Evolutionary conservation across 2,888 invertebrate species (phyloP).

Genomic region (Pollenia amentaria): DNA sequence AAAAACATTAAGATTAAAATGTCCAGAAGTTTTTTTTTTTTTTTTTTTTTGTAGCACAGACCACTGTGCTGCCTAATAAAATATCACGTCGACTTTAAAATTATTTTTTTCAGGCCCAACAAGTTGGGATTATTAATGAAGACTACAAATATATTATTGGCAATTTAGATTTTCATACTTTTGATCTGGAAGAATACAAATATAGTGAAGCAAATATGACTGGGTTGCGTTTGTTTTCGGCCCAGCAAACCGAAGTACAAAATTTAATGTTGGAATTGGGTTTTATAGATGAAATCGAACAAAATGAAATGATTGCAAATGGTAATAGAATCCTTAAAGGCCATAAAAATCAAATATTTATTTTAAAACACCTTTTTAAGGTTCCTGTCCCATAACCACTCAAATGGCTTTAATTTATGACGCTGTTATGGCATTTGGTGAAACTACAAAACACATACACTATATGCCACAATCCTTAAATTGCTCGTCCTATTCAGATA

Average conservation of each 20-base stretch:
- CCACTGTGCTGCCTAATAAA: no score
- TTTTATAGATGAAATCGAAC: conserved; percentile 57
- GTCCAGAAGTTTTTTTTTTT: no score
- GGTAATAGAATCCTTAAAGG: conserved; percentile 63
- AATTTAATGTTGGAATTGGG: conserved; percentile 78
- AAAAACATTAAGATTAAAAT: no score
- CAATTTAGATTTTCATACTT: conserved; percentile 88
- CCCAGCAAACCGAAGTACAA: conserved; percentile 86
- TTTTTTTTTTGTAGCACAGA: no score
- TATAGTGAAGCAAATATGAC: conserved; percentile 94
- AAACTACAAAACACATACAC: conserved; percentile 89
- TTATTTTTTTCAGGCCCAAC: conserved; percentile 89
- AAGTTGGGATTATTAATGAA: conserved; percentile 98
- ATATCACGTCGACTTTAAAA: neutral
- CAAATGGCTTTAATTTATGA: conserved; percentile 94
- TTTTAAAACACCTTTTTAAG: conserved; percentile 61
- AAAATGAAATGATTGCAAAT: conserved; percentile 68
- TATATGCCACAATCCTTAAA: conserved; percentile 85
- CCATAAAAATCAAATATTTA: neutral
- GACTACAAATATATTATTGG: conserved; percentile 94
- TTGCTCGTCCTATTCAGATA: conserved; percentile 86
- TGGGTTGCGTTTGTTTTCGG: conserved; percentile 88
- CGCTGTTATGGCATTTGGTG: conserved; percentile 91
- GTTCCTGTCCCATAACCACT: conserved; percentile 84
- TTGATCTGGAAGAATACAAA: conserved; percentile 90